These are phyloP conservation scores for Callipepla squamata DNA, from an alignment of 2,113 vertebrate species.

Conservation along the genomic window DNA sequence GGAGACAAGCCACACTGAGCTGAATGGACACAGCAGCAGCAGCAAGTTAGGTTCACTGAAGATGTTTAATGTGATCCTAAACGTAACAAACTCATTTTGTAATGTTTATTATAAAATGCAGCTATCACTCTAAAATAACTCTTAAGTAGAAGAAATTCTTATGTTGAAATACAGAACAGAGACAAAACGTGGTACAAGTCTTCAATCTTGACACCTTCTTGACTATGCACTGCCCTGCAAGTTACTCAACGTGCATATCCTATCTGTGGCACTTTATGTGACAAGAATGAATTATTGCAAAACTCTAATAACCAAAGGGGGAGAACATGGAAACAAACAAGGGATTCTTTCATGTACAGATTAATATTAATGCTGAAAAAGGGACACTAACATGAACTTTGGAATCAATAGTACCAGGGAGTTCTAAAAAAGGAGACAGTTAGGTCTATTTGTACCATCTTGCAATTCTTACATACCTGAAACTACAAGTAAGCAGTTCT, in stretches of 20 bases:
- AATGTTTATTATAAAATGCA: neutral
- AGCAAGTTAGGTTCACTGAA: neutral
- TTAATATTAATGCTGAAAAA: neutral
- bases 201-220: neutral
- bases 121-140: neutral
- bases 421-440: neutral
- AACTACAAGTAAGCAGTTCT: neutral
- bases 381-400: neutral
- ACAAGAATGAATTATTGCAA: neutral
- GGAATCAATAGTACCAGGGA: neutral
- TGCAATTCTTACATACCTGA: neutral
- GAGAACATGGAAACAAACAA: neutral
- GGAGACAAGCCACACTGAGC: neutral
- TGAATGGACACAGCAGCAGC: neutral
- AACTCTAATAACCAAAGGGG: neutral
- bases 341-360: neutral
- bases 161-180: neutral
- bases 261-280: neutral
- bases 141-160: neutral
- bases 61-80: neutral
- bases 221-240: fast-evolving
- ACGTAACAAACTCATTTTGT: neutral
- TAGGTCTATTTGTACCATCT: neutral
- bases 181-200: neutral
- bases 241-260: too few relatives aligned